Evolutionary conservation across 2,888 invertebrate species (phyloP).

Genomic region (Ernsta delagoae): DNA sequence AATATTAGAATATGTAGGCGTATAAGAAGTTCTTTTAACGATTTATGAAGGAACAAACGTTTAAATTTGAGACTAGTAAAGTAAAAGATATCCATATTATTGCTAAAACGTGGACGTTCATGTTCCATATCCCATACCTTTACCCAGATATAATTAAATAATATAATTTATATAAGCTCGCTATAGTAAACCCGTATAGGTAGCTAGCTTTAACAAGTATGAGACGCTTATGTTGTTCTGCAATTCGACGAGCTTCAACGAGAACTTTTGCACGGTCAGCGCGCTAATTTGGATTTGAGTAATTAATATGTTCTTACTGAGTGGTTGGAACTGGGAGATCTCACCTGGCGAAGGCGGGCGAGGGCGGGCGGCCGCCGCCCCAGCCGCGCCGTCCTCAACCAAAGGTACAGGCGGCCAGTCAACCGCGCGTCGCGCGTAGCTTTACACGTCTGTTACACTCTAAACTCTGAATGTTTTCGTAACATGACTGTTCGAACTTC

Average conservation of each 20-base stretch:
- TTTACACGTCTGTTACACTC: slow-evolving; percentile 43
- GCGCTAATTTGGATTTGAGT: slow-evolving; percentile 75
- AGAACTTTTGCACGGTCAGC: slow-evolving; percentile 54
- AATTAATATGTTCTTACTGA: slow-evolving; percentile 64
- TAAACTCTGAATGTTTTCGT: slow-evolving; percentile 46
- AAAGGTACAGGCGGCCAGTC: slow-evolving; percentile 55
- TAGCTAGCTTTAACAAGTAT: too few species aligned
- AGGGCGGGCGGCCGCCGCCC: slow-evolving; percentile 44
- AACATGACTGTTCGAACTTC: slow-evolving; percentile 49
- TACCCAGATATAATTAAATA: too few species aligned
- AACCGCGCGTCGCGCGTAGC: slow-evolving; percentile 60
- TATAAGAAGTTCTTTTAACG: not conserved
- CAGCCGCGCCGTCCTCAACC: slow-evolving; percentile 38
- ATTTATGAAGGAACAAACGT: not conserved
- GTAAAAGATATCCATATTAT: too few species aligned
- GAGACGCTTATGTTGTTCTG: slow-evolving; percentile 48
- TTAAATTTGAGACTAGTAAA: too few species aligned
- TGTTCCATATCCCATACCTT: too few species aligned
- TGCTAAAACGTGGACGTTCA: too few species aligned
- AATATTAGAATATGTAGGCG: not conserved
- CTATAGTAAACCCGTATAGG: too few species aligned
- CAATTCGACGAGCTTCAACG: slow-evolving; percentile 62
- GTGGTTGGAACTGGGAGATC: slow-evolving; percentile 44
- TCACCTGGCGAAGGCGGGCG: slow-evolving; percentile 55
- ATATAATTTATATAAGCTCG: too few species aligned